Percentiles rank a stretch among this genome's conserved stretches.
Evolutionary conservation across 2,888 invertebrate species (phyloP).

Genomic region (Rhorus exstirpatorius): DNA sequence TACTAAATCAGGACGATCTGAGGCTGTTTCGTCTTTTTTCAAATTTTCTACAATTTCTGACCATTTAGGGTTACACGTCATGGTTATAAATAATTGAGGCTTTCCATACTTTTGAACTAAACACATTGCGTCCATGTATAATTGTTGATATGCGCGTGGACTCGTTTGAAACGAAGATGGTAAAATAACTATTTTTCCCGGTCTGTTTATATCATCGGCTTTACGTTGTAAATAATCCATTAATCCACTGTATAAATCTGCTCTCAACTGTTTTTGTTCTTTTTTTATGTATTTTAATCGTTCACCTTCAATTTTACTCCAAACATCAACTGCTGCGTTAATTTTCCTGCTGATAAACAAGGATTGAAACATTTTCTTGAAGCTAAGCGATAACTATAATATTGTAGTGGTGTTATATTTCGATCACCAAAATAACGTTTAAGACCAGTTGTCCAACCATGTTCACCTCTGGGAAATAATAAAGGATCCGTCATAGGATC

Average conservation of each 20-base stretch:
- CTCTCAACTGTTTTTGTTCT: slow-evolving; percentile 47
- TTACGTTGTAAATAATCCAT: slow-evolving; percentile 73
- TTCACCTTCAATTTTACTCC: slow-evolving; percentile 47
- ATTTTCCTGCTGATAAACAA: slow-evolving; percentile 28
- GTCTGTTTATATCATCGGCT: slow-evolving; percentile 62
- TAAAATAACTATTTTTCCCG: slow-evolving; percentile 79
- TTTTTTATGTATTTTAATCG: slow-evolving; percentile 55
- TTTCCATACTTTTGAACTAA: slow-evolving; percentile 83
- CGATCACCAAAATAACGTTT: slow-evolving; percentile 28
- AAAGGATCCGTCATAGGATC: slow-evolving; percentile 61
- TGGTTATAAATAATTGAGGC: slow-evolving; percentile 77
- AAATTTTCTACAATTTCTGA: slow-evolving; percentile 82
- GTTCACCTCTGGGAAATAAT: slow-evolving; percentile 45
- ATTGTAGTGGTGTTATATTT: slow-evolving; percentile 54
- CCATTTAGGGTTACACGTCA: slow-evolving; percentile 83
- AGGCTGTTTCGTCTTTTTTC: slow-evolving; percentile 71
- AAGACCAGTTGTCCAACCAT: slow-evolving; percentile 51
- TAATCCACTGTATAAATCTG: slow-evolving; percentile 71
- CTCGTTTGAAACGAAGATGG: slow-evolving; percentile 80
- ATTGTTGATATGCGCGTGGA: slow-evolving; percentile 79
- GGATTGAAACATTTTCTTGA: slow-evolving; percentile 40
- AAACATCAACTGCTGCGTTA: slow-evolving; percentile 59
- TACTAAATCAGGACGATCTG: slow-evolving; percentile 81
- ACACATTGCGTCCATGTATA: slow-evolving; percentile 84
- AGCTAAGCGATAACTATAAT: slow-evolving; percentile 52